phyloP scores from a whole-genome alignment of 2,797 vertebrate genomes.

The Lepidocolaptes lacrymiger region DNA sequence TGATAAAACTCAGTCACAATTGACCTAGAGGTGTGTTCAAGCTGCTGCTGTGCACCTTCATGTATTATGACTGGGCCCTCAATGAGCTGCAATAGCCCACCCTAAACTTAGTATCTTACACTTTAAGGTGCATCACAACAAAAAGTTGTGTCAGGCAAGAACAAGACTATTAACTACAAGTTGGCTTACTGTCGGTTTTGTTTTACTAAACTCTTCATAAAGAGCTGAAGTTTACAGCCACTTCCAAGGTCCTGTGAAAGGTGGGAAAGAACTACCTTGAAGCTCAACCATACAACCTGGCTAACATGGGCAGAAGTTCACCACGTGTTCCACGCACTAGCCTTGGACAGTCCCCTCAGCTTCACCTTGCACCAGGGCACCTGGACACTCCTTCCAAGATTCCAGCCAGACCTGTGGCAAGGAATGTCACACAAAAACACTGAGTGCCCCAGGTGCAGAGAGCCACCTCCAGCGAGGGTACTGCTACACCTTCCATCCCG shows the following conservation, averaged over 20 bases:
- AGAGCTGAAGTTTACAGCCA: not conserved
- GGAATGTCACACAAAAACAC: not conserved
- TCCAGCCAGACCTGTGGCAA: accelerated
- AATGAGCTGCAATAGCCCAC: not conserved
- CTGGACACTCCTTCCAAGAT: not conserved
- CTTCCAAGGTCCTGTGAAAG: not conserved
- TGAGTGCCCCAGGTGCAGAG: not conserved
- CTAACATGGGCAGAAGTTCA: not conserved
- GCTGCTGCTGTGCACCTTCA: not conserved
- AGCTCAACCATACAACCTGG: not conserved
- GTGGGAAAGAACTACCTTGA: not conserved
- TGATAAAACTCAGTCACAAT: not conserved
- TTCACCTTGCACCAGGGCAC: not conserved
- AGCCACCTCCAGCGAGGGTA: not conserved
- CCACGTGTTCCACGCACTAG: not conserved
- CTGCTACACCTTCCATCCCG: not conserved
- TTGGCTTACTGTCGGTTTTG: not conserved
- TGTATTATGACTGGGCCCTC: not conserved
- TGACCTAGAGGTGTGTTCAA: not conserved
- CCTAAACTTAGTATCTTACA: not conserved
- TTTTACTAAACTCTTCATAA: not conserved
- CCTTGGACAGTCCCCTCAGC: not conserved
- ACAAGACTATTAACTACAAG: not conserved
- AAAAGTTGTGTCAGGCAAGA: not conserved
- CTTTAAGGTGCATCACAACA: not conserved